Conservation (phyloP, 2,888 invertebrate genomes). For the Oxyteleia sp. region DNA sequence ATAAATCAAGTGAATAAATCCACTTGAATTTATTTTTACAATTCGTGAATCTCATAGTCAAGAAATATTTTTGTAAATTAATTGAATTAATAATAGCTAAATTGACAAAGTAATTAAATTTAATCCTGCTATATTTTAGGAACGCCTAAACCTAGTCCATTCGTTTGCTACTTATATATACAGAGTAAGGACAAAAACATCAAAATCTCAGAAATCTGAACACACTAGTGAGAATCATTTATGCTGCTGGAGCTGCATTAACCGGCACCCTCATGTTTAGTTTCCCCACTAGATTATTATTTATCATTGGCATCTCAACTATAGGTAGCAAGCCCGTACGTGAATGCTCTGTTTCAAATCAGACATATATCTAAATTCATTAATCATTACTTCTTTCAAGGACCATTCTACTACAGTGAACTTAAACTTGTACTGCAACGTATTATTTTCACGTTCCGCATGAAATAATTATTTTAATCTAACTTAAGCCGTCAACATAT, state of each 20-base stretch:
- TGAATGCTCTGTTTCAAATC: constrained; percentile 62
- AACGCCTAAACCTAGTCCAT: too few relatives aligned
- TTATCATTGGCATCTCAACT: constrained; percentile 75
- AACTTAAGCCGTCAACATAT: constrained; percentile 49
- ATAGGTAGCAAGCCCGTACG: constrained; percentile 64
- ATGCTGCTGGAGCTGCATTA: constrained; percentile 60
- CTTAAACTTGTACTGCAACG: constrained; percentile 78
- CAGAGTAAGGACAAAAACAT: constrained; percentile 3
- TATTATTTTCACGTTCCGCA: constrained; percentile 78
- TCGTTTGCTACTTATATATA: not conserved
- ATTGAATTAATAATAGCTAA: too few relatives aligned
- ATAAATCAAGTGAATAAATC: too few relatives aligned
- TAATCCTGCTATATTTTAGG: too few relatives aligned
- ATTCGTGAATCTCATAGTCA: too few relatives aligned
- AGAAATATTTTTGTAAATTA: too few relatives aligned
- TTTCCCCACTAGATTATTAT: constrained; percentile 76
- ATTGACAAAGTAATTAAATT: too few relatives aligned
- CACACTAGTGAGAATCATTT: constrained; percentile 74
- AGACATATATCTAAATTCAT: constrained; percentile 68
- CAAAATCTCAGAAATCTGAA: constrained; percentile 16
- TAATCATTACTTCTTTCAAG: constrained; percentile 76
- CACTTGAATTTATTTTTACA: too few relatives aligned
- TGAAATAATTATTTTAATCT: constrained; percentile 53
- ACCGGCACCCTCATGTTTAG: constrained; percentile 58
- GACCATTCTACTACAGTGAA: constrained; percentile 78